Base-by-base conservation (phyloP, 2,888 invertebrate species). In the Limnephilus auricula region DNA sequence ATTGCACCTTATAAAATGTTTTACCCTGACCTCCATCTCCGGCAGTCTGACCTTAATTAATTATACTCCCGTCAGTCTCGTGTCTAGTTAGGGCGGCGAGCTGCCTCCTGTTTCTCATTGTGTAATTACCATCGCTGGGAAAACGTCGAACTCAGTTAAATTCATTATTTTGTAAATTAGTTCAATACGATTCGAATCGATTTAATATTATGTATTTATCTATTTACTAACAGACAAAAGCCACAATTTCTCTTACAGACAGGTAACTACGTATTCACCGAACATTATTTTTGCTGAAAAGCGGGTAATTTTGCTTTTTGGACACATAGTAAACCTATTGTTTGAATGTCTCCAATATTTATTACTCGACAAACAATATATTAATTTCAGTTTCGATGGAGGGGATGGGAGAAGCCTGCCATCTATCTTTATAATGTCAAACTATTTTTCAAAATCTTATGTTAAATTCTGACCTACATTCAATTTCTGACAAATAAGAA, bases 1-100 rank as follows among this genome's bases (percentile, higher is more conserved):
- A 82, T 82, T 82, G 34, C 82, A 82, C 34, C 34, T 82, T 82
- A 25, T 25, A 82, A 82, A 25, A 82, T 82, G 5, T 34, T 82
- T 25, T 34, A 4, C 34, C 34, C 82, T 82, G 82, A 82, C 82
- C 82, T 82, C 34, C 25, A 82, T 34, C 82, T 82, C 34, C 25
- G 10, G 25, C 25, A 82, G 82, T 37, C 82, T 32, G 82, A 37
- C 82, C 82, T 34, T 34, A 82, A 82, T 65, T 25, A 65, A 65
- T 82, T 82, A 37, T 37, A 25, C 34, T 9, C 18, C 34, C 25
- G 82, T 82, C 82, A 18, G 32, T 82, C 82, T 37, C 5, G 15
- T 37, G 82, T 82, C 82, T 82, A 82, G 34, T 32, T 82, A 82
- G 82, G 25, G 25, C 0, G 1, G 82, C 82, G 31, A 65, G 25